Evolutionary conservation across 2,113 vertebrate genomes (phyloP), one percentile per base, ranked within the genome.

Genomic region (Pelmatolapia mariae): DNA sequence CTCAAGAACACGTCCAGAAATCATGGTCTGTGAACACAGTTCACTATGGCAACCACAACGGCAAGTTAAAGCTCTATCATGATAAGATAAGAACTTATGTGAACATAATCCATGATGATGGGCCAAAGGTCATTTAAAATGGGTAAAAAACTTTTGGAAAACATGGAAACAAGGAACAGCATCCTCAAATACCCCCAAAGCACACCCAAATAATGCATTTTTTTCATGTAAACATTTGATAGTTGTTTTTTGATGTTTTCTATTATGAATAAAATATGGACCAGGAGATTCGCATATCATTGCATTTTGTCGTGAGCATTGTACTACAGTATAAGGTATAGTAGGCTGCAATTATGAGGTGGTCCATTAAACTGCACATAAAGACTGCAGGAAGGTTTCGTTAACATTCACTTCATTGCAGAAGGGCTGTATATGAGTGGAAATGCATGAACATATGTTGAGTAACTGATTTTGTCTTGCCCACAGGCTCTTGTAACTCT

Each of bases 391-490:
- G 38, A 61, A 26, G 40, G 18, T 57, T 88, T 24, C 18, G 40
- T 87, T 78, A 80, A 83, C 22, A 56, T 52, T 89, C 79, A 68
- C 33, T 24, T 76, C 26, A 57, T 18, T 83, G 59, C 24, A 56
- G 9, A 50, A 31, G 59, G 68, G 43, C 33, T 81, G 24, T 88
- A 33, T 86, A 87, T 90, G 56, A 78, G 10, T 81, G 81, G 22
- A 89, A 90, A 89, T 89, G 12, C 53, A 89, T 81, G 45, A 87
- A 79, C 92, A 93, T 89, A 91, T 95, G 91, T 90, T 88, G 83
- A 87, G 82, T 87, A 50, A 78, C 54, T 80, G 57, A 68, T 87
- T 83, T 82, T 47, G 53, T 84, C 54, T 83, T 66, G 82, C 86
- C 84, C 47, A 57, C 18, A 87, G 87, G 87, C 86, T 38, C 7